Percentiles rank a stretch among this genome's conserved stretches.
These are phyloP conservation scores for Eubucco bourcierii DNA, from an alignment of 2,113 vertebrate genomes.

Conservation along the genomic window DNA sequence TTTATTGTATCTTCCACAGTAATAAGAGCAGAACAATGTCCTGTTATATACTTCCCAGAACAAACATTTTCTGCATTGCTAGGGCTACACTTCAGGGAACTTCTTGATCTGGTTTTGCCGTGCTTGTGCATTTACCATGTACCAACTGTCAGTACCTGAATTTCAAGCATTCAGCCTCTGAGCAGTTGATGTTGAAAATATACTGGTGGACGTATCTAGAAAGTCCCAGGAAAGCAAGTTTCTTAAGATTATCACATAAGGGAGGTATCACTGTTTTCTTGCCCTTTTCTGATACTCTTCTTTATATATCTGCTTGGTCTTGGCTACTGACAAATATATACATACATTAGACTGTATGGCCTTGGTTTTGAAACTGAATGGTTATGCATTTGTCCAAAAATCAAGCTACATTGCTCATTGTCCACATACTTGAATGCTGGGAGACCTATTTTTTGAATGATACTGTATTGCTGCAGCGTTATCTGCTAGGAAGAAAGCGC, in stretches of 20 bases:
- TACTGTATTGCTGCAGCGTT: background rate
- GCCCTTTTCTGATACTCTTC: background rate
- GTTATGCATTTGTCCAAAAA: background rate
- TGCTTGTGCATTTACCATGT: background rate
- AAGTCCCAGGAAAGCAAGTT: background rate
- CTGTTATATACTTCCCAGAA: background rate
- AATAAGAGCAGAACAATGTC: background rate
- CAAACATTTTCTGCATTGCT: background rate
- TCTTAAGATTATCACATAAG: background rate
- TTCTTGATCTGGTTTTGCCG: background rate
- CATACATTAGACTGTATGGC: background rate
- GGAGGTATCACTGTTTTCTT: background rate
- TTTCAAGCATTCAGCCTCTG: background rate
- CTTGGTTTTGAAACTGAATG: background rate
- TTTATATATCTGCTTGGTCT: background rate
- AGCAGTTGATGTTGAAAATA: background rate
- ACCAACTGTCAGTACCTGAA: background rate
- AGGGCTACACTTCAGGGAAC: background rate
- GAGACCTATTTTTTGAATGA: background rate
- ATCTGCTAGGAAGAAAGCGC: background rate
- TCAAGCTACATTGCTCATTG: background rate
- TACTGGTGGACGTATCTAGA: background rate
- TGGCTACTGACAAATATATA: background rate
- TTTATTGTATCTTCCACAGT: background rate
- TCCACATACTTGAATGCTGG: background rate